Base-by-base conservation (phyloP, 2,888 invertebrate genomes). In the Andrena camellia region DNA sequence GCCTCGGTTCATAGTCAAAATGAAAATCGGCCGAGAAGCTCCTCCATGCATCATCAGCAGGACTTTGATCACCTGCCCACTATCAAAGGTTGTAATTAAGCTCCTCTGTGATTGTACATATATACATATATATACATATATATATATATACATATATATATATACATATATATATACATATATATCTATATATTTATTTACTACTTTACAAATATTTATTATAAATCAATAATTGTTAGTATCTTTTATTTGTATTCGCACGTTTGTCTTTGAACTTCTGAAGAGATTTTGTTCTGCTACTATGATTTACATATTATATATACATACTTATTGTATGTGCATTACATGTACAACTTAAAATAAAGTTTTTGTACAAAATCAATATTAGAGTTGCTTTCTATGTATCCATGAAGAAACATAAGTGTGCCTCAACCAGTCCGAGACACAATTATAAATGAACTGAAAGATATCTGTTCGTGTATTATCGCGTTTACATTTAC, bases 31-130 rank as follows among this genome's bases (percentile, higher is more conserved):
- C 92, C 93, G 69, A 91, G 92, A 84, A 93, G 93, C 86, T 91
- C 93, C 33, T 92, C 95, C 48, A 94, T 95, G 85, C 92, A 94
- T 87, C 92, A 94, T 86, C 91, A 94, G 90, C 90, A 93, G 78
- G 95, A 95, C 86, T 95, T 96, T 75, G 96, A 96, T 85, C 97
- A 97, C 94, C 94, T 97, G 86, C 97, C 97, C 81, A 97, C 97
- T 90, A 97, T 97, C 93, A 97, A 97, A 96, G 95, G 93, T 72
- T 91, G 85, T 64, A 90, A 91, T 88, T 89, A 86, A 85, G 66
- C 72, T 86, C 77, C 78, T 79, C 85, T 90, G 90, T 88, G 88
- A 92, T 92, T 91, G 86, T 83, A 85, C 57, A 57, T 57, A 86
- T 74, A 75, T 83, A 80, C 54, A 57, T 79, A 77, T 83, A 75